Evolutionary conservation across 2,797 vertebrate genomes (phyloP), one percentile per base, ranked within the genome.

Genomic region (Pseudochromis fuscus): DNA sequence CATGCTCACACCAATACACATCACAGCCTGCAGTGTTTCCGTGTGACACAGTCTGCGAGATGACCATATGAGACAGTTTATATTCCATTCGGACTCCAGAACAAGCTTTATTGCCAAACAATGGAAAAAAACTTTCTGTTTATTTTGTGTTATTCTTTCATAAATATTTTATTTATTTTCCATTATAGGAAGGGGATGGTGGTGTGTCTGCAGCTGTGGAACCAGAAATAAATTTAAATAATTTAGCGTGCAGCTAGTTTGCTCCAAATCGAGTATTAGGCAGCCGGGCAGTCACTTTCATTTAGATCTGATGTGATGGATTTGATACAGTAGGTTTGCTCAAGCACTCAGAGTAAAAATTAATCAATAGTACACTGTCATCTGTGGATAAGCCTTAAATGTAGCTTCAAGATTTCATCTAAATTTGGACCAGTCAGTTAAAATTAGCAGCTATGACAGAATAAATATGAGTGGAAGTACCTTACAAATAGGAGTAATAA

Each of bases 141-240:
- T 82, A 85, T 84, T 82, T 86, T 48, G 16, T 79, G 58, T 76
- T 85, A 75, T 87, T 83, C 74, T 77, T 80, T 79, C 75, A 89
- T 90, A 83, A 82, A 89, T 90, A 83, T 88, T 89, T 73, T 49
- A 92, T 87, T 72, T 67, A 78, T 87, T 78, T 84, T 79, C 73
- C 75, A 84, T 91, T 86, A 82, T 80, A 59, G 57, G 67, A 25
- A 53, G n/a, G 23, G 44, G 63, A 13, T 72, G 72, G 75, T 82
- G 73, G 64, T 57, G 67, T 62, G 67, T 86, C 87, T 84, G 77
- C 71, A 63, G 60, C 85, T 61, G 67, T 40, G 67, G 44, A 82
- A 79, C 31, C 67, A 78, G 57, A 77, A 74, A 88, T 84, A 70
- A 44, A 83, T 82, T 81, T 90, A 24, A 84, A 84, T 88, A 82